Conservation (phyloP, 2,888 invertebrate genomes). For the Saturnia pavonia region DNA sequence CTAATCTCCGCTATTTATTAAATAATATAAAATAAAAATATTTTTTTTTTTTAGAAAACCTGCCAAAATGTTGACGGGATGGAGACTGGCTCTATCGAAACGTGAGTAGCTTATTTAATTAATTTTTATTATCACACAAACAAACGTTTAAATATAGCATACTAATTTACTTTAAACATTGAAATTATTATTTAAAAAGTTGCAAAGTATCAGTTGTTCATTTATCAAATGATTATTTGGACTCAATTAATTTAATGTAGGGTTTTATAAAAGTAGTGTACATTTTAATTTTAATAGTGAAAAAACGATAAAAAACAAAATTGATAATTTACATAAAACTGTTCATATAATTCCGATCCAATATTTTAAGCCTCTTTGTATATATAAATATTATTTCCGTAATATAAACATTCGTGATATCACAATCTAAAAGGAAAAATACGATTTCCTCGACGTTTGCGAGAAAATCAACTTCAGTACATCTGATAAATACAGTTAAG, state of each 20-base stretch:
- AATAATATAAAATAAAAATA: constrained; percentile 27
- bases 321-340: neutral
- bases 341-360: neutral
- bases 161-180: neutral
- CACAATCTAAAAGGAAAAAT: neutral
- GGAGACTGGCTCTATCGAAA: constrained; percentile 70
- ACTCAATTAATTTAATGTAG: neutral
- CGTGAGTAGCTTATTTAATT: constrained; percentile 53
- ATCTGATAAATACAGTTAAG: too few species aligned
- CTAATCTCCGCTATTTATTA: constrained; percentile 13
- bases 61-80: constrained; percentile 71
- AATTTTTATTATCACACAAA: neutral
- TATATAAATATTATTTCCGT: neutral
- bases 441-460: neutral
- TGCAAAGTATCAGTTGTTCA: neutral
- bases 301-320: neutral
- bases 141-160: too few species aligned
- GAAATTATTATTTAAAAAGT: neutral
- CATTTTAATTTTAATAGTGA: neutral
- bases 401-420: neutral
- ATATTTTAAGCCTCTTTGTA: too few species aligned
- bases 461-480: neutral
- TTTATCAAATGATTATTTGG: neutral
- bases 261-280: neutral
- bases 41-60: constrained; percentile 49